A percentile compares a stretch with the other conserved stretches of the same genome.
Conservation (phyloP, 1,140 invertebrate species). For the Lanistes nyassanus region DNA sequence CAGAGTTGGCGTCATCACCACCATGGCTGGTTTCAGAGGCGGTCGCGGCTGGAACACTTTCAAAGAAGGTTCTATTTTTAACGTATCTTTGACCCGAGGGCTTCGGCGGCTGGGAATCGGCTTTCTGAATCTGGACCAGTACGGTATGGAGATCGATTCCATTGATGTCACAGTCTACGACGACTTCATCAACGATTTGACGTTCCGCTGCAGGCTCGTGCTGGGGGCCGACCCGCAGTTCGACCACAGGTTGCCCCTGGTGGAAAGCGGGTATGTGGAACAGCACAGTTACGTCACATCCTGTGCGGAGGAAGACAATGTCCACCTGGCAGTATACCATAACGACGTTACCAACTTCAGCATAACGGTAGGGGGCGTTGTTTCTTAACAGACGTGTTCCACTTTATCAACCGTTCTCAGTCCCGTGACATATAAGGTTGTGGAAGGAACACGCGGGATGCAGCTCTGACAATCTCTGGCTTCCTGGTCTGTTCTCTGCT, state of each 20-base stretch:
- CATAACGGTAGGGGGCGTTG: background rate
- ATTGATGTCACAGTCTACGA: background rate
- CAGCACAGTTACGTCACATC: background rate
- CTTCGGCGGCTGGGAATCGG: background rate
- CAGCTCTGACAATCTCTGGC: no score
- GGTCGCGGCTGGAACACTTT: constrained; percentile 1
- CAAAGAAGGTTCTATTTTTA: background rate
- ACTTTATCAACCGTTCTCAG: no score
- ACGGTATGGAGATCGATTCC: constrained; percentile 5
- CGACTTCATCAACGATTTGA: background rate
- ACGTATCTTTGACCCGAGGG: background rate
- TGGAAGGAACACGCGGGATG: no score
- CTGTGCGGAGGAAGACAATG: constrained; percentile 14
- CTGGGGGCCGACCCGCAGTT: background rate
- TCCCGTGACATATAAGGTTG: no score
- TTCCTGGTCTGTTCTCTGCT: no score
- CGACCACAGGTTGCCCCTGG: background rate
- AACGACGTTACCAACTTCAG: background rate
- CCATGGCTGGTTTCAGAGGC: background rate
- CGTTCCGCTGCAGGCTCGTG: background rate
- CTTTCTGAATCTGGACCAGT: background rate
- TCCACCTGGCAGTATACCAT: constrained; percentile 1
- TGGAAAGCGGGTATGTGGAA: background rate
- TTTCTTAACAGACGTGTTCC: no score
- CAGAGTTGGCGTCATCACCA: background rate